These are phyloP conservation scores for Chionoecetes opilio DNA, from an alignment of 1,140 invertebrate species.

Conservation along the genomic window DNA sequence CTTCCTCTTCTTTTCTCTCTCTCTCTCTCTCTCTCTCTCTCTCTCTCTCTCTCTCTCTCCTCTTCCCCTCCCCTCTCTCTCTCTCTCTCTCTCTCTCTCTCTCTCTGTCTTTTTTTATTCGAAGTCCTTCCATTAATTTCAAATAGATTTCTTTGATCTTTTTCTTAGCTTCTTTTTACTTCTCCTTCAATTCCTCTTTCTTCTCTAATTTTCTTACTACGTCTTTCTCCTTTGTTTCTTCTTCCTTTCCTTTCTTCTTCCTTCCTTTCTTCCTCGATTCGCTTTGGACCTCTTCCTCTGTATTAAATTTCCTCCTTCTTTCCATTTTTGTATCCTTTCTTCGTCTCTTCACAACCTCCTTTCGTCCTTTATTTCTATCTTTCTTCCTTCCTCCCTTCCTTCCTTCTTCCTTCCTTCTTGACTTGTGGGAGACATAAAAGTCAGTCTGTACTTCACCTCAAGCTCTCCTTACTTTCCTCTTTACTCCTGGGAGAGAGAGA, in stretches of 20 bases:
- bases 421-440: neutral
- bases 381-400: neutral
- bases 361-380: neutral
- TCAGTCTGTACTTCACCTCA: neutral
- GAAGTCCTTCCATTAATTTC: too few relatives aligned
- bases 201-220: neutral
- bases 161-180: neutral
- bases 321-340: neutral
- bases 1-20: neutral
- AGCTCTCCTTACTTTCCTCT: constrained; percentile 7
- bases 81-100: constrained; percentile 32
- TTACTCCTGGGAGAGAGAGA: neutral
- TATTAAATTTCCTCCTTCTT: neutral
- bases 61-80: neutral
- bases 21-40: constrained; percentile 8
- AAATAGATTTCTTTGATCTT: too few relatives aligned
- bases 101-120: neutral
- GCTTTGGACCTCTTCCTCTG: too few relatives aligned
- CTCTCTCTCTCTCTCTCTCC: neutral
- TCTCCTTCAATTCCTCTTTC: neutral
- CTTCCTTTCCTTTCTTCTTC: neutral
- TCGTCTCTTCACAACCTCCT: neutral
- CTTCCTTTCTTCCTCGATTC: neutral
- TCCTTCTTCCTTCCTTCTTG: constrained; percentile 2
- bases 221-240: neutral